A percentile compares a stretch with the other conserved stretches of the same genome.
phyloP scores from a whole-genome alignment of 1,140 invertebrate species.

The Bilobella aurantiaca region DNA sequence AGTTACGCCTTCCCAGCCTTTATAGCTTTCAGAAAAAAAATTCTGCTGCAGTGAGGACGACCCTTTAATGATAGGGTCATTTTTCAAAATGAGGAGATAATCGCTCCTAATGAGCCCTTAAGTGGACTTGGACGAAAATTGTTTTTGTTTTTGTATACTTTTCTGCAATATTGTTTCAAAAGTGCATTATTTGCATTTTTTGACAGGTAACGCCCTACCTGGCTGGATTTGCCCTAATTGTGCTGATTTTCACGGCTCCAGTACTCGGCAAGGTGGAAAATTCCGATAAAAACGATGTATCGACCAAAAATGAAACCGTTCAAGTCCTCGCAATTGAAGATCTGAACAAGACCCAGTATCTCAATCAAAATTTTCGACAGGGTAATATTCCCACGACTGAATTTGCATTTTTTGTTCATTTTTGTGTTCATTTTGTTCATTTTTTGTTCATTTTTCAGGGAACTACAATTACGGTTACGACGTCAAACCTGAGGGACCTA shows the following conservation, averaged over 20 bases:
- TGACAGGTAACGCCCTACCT: not conserved
- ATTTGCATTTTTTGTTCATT: not conserved
- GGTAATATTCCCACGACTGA: constrained; percentile 43
- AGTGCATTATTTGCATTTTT: not conserved
- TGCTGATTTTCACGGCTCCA: not conserved
- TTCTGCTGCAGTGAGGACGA: too few relatives aligned
- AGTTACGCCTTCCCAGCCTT: too few relatives aligned
- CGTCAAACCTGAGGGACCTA: constrained; percentile 46
- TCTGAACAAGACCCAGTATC: constrained; percentile 56
- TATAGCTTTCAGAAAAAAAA: too few relatives aligned
- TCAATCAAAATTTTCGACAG: constrained; percentile 56
- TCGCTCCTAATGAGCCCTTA: too few relatives aligned
- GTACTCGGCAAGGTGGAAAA: not conserved
- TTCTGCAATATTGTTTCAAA: too few relatives aligned
- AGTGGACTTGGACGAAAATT: too few relatives aligned
- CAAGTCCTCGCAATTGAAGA: constrained; percentile 55
- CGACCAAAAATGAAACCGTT: constrained; percentile 23
- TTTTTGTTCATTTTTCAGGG: not conserved
- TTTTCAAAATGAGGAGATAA: too few relatives aligned
- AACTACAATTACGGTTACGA: constrained; percentile 60
- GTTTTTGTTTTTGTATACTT: too few relatives aligned
- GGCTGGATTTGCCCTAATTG: not conserved
- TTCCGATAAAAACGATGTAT: constrained; percentile 8
- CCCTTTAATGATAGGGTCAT: too few relatives aligned
- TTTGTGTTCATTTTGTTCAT: not conserved